These are phyloP conservation scores for Cirrhinus molitorella DNA, from an alignment of 2,797 vertebrate species.

Conservation along the genomic window DNA sequence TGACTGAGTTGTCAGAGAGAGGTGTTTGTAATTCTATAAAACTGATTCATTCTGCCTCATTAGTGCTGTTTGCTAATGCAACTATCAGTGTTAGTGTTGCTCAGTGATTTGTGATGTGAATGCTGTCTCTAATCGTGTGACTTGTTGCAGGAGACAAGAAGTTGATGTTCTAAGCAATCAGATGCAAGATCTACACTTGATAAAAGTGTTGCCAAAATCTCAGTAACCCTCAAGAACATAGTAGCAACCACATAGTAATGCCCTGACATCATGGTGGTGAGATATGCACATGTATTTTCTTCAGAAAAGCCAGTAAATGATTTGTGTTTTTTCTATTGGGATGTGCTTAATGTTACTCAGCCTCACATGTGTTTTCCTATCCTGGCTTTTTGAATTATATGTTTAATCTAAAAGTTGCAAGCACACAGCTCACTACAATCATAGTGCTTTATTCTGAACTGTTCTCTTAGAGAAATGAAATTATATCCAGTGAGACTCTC, in stretches of 20 bases:
- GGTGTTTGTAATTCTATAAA: constrained; percentile 15
- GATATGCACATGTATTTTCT: not conserved
- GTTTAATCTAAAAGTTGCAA: not conserved
- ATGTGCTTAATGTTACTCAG: not conserved
- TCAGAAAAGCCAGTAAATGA: not conserved
- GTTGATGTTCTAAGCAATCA: not conserved
- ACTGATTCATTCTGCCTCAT: constrained; percentile 5
- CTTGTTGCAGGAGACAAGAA: not conserved
- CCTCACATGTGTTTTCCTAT: not conserved
- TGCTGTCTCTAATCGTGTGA: not conserved
- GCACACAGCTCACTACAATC: not conserved
- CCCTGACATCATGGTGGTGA: not conserved
- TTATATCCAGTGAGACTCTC: not conserved
- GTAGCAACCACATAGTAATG: not conserved
- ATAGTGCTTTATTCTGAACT: not conserved
- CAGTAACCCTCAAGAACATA: not conserved
- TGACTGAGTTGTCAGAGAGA: not conserved
- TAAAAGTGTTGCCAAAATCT: not conserved
- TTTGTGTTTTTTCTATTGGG: not conserved
- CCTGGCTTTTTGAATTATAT: not conserved
- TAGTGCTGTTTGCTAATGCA: not conserved
- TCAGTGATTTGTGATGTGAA: not conserved
- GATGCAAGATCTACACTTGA: not conserved
- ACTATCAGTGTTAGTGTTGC: not conserved
- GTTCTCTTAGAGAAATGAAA: not conserved